Base-by-base conservation (phyloP, 2,797 vertebrate genomes). In the Anisognathus igniventris region DNA sequence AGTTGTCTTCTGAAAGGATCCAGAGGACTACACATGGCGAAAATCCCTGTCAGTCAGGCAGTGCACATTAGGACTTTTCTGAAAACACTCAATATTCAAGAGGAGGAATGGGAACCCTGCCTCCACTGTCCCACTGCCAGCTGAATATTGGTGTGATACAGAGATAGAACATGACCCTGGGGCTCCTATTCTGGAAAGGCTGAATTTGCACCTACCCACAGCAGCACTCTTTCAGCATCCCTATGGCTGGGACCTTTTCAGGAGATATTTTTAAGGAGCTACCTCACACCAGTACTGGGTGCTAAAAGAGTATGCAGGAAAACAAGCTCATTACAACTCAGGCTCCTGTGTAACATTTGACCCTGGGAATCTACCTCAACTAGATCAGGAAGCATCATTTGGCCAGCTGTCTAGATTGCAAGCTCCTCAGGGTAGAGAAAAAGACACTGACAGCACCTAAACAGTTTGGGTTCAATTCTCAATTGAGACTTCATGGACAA, bases 51-150 rank as follows among this genome's bases (percentile, higher is more conserved):
- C 6, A 14, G 28, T n/a, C 66, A 39, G 35, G 19, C 14, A 57
- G 16, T 7, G 35, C 14, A 22, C 7, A 22, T 31, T 2, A 60
- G 7, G 11, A 44, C 4, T 74, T 65, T 54, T 44, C 73, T 80
- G 35, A 56, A 60, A 91, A 74, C 8, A 16, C 14, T 47, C 44
- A 19, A 5, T 39, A 30, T 42, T 51, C 42, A 33, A 72, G 27
- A 77, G 12, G 28, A 73, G 6, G 22, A 80, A 31, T 3, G 12
- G 5, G 8, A 57, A 42, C 5, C 4, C 47, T 33, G 18, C 0
- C 0, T 45, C 8, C 1, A 0, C 37, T 31, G 27, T 27, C 37
- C 8, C 1, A 0, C 37, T 31, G 27, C 30, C 37, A 68, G 28
- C 33, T 72, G 60, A 58, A 23, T 70, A 14, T 14, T 47, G 27